These are phyloP conservation scores for Brachyrhaphis roseni DNA, from an alignment of 2,797 vertebrate genomes.

Conservation along the genomic window DNA sequence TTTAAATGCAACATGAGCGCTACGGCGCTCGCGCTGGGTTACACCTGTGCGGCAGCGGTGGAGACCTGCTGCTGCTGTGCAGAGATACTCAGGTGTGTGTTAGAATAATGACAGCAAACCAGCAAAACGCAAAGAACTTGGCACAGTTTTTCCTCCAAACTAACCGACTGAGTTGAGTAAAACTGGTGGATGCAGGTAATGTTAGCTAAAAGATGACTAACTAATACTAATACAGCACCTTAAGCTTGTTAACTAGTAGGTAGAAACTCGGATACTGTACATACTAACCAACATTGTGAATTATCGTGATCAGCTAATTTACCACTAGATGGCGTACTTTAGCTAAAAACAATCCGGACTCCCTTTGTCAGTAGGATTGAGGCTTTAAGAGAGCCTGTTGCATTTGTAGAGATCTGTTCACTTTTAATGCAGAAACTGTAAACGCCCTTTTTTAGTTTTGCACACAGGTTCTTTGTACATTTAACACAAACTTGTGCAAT, in stretches of 20 bases:
- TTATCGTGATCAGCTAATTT: neutral
- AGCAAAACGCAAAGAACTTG: no score
- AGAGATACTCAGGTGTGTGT: no score
- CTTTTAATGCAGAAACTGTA: neutral
- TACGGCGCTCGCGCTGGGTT: no score
- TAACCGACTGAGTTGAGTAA: no score
- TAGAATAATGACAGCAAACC: no score
- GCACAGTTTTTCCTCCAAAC: no score
- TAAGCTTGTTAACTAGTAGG: slow-evolving; percentile 6
- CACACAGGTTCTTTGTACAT: neutral
- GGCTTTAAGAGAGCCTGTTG: slow-evolving; percentile 22
- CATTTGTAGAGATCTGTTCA: neutral
- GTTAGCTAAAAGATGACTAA: no score
- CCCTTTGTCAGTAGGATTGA: slow-evolving; percentile 35
- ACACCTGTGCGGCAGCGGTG: no score
- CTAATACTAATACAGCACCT: no score
- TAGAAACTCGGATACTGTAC: neutral
- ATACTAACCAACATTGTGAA: neutral
- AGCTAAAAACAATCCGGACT: slow-evolving; percentile 7
- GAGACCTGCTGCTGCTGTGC: no score
- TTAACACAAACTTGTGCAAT: neutral
- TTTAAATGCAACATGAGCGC: no score
- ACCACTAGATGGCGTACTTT: slow-evolving; percentile 65
- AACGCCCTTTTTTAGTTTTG: neutral
- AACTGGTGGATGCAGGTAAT: no score